Evolutionary conservation across 2,888 invertebrate genomes (phyloP), one percentile per base, ranked within the genome.

Genomic region (Nycteola revayana): DNA sequence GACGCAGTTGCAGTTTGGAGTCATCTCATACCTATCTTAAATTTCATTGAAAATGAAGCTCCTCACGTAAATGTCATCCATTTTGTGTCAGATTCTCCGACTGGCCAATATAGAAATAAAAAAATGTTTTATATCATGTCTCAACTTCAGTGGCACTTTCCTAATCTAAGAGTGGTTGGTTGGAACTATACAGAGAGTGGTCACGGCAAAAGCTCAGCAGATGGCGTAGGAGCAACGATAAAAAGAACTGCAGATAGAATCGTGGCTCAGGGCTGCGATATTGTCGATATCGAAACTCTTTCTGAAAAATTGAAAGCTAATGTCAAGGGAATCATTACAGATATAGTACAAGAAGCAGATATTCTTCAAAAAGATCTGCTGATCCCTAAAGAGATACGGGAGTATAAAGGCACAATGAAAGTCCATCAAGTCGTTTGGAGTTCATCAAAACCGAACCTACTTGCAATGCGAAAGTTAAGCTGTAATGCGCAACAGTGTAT

Each of bases 81-180:
- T 21, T 30, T 30, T 10, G 10, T 30, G 22, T 30, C 30, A 21
- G 30, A 30, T 23, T 30, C 23, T 7, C 30, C 30, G 21, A 30
- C 21, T 30, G 10, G 30, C n/a, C 30, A 30, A 30, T 30, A 30
- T 23, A 9, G 30, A 22, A 30, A 30, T 30, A 30, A 30, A 30
- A 29, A 18, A 21, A 30, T 30, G 30, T 30, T 30, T 30, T 30
- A 30, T 30, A 20, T 30, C 22, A 30, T 30, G 22, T 22, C 21
- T 21, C 17, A 30, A 23, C 21, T 30, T 21, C 18, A 23, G 17
- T 30, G 23, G 30, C 21, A 30, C 21, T 23, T 30, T 22, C 21
- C 18, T 30, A 21, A 21, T 21, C 10, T 30, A 30, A 30, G 21
- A 30, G 21, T 18, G 21, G 21, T 23, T 30, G 20, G 8, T 11